phyloP scores from a whole-genome alignment of 2,797 vertebrate genomes.

The Malacoctenus gilli region DNA sequence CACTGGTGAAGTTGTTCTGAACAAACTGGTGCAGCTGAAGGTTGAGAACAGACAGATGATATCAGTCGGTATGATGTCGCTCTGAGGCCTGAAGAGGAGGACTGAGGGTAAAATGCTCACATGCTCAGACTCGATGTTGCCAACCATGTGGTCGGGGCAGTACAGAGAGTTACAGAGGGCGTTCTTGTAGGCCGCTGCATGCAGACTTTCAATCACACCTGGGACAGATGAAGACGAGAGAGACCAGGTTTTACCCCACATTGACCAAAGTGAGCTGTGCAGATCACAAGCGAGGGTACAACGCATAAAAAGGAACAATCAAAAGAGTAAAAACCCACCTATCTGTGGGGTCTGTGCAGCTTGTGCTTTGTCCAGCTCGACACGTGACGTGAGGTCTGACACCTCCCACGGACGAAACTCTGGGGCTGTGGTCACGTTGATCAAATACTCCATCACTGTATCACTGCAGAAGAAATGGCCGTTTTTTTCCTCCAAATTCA shows the following conservation, averaged over 20 bases:
- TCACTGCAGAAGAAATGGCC: slow-evolving; percentile 84
- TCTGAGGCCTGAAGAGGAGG: no score
- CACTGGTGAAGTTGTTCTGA: slow-evolving; percentile 95
- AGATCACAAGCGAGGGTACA: no score
- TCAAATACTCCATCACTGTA: slow-evolving; percentile 96
- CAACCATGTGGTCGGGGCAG: slow-evolving; percentile 91
- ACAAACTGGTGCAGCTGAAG: slow-evolving; percentile 91
- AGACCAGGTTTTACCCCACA: no score
- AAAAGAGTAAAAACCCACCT: slow-evolving; percentile 75
- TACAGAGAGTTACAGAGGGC: slow-evolving; percentile 92
- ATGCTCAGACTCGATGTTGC: slow-evolving; percentile 88
- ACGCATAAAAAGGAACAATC: no score
- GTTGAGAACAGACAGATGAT: slow-evolving; percentile 21
- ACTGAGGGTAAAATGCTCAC: slow-evolving; percentile 73
- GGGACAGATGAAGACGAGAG: not conserved
- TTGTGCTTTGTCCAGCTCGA: slow-evolving; percentile 86
- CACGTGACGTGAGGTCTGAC: slow-evolving; percentile 79
- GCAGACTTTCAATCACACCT: slow-evolving; percentile 91
- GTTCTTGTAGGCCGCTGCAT: slow-evolving; percentile 90
- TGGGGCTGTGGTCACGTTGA: slow-evolving; percentile 94
- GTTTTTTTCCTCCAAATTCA: no score
- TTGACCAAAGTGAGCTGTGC: no score
- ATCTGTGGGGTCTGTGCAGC: slow-evolving; percentile 87
- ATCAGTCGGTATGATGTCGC: no score
- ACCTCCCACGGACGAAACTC: slow-evolving; percentile 97